Evolutionary conservation across 2,797 vertebrate genomes (phyloP).

Genomic region (Trachops cirrhosus): DNA sequence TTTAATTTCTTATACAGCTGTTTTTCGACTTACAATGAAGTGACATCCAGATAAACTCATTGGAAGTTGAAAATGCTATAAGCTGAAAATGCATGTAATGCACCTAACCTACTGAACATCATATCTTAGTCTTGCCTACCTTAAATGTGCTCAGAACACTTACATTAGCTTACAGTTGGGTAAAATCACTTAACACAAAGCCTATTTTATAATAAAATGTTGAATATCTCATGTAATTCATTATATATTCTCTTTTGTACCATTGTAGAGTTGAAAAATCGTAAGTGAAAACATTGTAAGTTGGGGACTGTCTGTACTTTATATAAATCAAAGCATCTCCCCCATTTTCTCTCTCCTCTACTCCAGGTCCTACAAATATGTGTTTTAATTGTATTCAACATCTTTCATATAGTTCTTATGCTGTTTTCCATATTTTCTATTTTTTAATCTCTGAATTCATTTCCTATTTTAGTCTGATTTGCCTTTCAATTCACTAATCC

Average conservation of each 20-base stretch:
- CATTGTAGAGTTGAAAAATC: not conserved
- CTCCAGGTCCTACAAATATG: not conserved
- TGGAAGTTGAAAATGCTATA: not conserved
- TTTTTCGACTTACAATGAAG: not conserved
- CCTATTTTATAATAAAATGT: not conserved
- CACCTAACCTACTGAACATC: not conserved
- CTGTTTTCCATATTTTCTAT: not conserved
- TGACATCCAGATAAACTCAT: not conserved
- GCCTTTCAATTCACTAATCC: not conserved
- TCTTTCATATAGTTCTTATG: not conserved
- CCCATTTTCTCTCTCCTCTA: not conserved
- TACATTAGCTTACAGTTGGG: not conserved
- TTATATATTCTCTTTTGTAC: not conserved
- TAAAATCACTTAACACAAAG: not conserved
- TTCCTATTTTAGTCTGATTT: not conserved
- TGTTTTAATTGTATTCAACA: not conserved
- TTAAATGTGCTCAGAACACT: not conserved
- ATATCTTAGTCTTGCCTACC: not conserved
- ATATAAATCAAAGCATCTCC: not conserved
- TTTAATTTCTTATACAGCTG: not conserved
- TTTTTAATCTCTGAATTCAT: not conserved
- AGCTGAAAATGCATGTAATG: not conserved
- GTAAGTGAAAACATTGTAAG: not conserved
- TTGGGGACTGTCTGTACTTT: not conserved
- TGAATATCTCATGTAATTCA: not conserved